Base-by-base conservation (phyloP, 2,113 vertebrate species). In the Mesitornis unicolor region DNA sequence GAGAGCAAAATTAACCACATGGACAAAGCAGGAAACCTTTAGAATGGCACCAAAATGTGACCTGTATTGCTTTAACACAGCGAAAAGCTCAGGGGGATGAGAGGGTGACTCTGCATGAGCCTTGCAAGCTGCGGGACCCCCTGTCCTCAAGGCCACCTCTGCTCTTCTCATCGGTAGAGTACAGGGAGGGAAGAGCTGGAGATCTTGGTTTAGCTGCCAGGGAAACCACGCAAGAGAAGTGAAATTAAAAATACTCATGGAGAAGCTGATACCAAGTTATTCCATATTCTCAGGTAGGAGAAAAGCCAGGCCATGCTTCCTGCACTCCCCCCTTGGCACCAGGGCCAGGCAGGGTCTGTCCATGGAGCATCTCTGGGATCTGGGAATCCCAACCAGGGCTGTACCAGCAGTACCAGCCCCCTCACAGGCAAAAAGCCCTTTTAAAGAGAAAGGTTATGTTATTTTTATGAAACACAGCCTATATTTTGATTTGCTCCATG, bases 181-280 rank as follows among this genome's bases (percentile, higher is more conserved):
- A 7, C 2, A 31, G 47, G 61, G 47, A 95, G 35, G 48, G 17
- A 50, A 60, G 20, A 80, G 19, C n/a, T 33, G 10, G 25, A 90
- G 40, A 3, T 73, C 61, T 74, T 0, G 0, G 35, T 69, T 63
- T 17, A 45, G 48, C 76, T 81, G 86, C 87, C 90, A 87, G 56
- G 81, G 84, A 96, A 95, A 94, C 82, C 56, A 76, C 74, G 84
- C 17, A 75, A 67, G n/a, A 89, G 74, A 69, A 73, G 50, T 20
- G 63, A 75, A 81, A 91, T 78, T 54, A 57, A 68, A 26, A 84
- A 71, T 10, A 83, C 64, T 73, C 33, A 15, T 5, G 50, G 59
- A 54, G 73, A 89, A 94, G 94, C 35, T 73, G 86, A 85, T 63
- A 26, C 19, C 2, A 14, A 60, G 84, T 57, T 80, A 84, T 85